phyloP scores from a whole-genome alignment of 2,888 invertebrate genomes.

The Zootermopsis nevadensis region DNA sequence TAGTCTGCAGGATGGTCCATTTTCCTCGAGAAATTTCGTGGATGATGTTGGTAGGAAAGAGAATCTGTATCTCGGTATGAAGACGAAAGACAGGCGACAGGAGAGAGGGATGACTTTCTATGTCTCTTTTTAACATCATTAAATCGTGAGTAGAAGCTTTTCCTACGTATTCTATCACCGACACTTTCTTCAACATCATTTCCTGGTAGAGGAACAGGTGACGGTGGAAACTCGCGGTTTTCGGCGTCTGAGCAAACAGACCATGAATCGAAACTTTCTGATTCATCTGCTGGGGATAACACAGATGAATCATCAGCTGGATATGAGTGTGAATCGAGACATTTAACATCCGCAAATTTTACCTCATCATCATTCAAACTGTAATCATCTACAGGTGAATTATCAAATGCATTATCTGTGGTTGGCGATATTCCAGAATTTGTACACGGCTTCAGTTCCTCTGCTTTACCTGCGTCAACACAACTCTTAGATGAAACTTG shows the following conservation, averaged over 20 bases:
- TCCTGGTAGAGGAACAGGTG: conserved; percentile 37
- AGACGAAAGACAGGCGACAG: conserved; percentile 18
- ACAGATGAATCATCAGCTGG: conserved; percentile 62
- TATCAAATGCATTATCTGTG: neutral
- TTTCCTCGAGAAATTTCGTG: neutral
- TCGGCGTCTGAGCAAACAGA: conserved; percentile 72
- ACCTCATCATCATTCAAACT: conserved; percentile 45
- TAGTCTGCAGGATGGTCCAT: conserved; percentile 1
- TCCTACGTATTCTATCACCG: conserved; percentile 86
- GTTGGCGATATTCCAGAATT: neutral
- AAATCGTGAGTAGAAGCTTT: conserved; percentile 90
- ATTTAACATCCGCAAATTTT: conserved; percentile 14
- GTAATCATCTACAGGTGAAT: conserved; percentile 2
- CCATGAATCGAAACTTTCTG: conserved; percentile 72
- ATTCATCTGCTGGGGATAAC: conserved; percentile 71
- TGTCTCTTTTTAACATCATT: conserved; percentile 79
- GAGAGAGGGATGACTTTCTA: conserved; percentile 40
- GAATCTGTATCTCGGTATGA: conserved; percentile 25
- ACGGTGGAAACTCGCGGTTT: conserved; percentile 27
- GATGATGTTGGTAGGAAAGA: neutral
- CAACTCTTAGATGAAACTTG: neutral
- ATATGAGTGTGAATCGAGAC: neutral
- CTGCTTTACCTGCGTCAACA: neutral
- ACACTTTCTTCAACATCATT: conserved; percentile 74
- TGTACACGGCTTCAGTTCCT: neutral